These are phyloP conservation scores for Glomeris maerens DNA, from an alignment of 1,140 invertebrate species.

Conservation along the genomic window DNA sequence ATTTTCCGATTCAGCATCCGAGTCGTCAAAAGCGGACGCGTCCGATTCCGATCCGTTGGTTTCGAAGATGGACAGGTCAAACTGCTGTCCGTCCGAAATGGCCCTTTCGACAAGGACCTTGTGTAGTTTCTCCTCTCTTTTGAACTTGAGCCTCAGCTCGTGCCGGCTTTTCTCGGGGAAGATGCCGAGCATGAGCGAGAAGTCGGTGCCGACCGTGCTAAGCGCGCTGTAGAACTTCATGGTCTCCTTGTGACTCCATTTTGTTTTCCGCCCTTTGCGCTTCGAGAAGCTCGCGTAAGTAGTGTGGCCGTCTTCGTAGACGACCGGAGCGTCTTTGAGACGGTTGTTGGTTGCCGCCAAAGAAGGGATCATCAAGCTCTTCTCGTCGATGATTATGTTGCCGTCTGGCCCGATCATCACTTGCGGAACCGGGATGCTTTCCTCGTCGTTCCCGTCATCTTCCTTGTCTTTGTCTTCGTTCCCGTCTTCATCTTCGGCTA, in stretches of 20 bases:
- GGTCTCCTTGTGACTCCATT: conserved; percentile 45
- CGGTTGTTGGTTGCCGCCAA: conserved; percentile 47
- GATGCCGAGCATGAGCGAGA: conserved; percentile 67
- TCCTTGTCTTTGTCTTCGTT: conserved; percentile 31
- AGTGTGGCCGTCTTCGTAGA: conserved; percentile 42
- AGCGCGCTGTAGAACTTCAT: conserved; percentile 75
- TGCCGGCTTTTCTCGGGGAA: conserved; percentile 58
- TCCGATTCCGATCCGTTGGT: not conserved
- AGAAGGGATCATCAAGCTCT: conserved; percentile 51
- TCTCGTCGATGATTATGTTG: conserved; percentile 68
- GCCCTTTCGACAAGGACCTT: conserved; percentile 39
- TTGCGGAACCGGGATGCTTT: conserved; percentile 54
- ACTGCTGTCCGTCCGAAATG: conserved; percentile 36
- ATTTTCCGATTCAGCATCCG: not conserved
- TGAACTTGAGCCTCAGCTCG: conserved; percentile 67
- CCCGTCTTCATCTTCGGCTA: conserved; percentile 1
- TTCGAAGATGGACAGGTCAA: conserved; percentile 35
- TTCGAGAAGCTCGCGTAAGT: conserved; percentile 42
- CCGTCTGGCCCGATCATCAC: conserved; percentile 78
- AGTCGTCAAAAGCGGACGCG: too few species aligned
- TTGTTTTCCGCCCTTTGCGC: conserved; percentile 21
- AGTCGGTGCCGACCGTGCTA: conserved; percentile 73
- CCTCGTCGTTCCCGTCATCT: conserved; percentile 27
- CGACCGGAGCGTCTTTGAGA: conserved; percentile 44
- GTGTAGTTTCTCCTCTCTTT: conserved; percentile 46